These are phyloP conservation scores for Shargacucullia verbasci DNA, from an alignment of 2,888 invertebrate genomes.

Conservation along the genomic window DNA sequence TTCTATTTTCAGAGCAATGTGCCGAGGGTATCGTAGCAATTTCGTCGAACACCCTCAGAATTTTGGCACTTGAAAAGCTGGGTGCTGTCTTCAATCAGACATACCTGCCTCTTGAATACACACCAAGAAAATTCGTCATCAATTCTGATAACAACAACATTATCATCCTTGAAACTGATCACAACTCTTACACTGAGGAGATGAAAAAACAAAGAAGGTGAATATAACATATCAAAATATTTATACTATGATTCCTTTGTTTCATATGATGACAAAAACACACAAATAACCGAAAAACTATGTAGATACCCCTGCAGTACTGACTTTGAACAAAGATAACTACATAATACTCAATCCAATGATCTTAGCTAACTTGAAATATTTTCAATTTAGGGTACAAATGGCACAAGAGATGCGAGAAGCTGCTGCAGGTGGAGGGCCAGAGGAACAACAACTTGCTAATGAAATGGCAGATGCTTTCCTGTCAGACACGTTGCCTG, in stretches of 20 bases:
- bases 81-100: conserved; percentile 99
- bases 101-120: conserved; percentile 97
- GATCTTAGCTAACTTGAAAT: conserved; percentile 1
- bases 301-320: conserved; percentile 86
- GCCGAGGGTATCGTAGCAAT: conserved; percentile 99
- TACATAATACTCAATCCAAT: neutral
- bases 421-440: conserved; percentile 94
- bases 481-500: conserved; percentile 97
- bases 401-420: conserved; percentile 99
- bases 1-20: conserved; percentile 94
- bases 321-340: conserved; percentile 59
- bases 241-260: neutral
- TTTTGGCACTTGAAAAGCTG: conserved; percentile 98
- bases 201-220: conserved; percentile 96
- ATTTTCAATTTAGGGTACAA: conserved; percentile 91
- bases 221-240: conserved; percentile 9
- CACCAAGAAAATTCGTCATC: conserved; percentile 98
- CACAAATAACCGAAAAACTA: conserved; percentile 73
- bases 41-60: conserved; percentile 98
- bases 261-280: conserved; percentile 78
- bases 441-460: conserved; percentile 98
- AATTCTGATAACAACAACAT: conserved; percentile 97
- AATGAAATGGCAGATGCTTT: conserved; percentile 99
- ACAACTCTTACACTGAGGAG: conserved; percentile 99
- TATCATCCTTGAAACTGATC: conserved; percentile 98